Conservation (phyloP, 2,797 vertebrate species). For the Anabas testudineus region DNA sequence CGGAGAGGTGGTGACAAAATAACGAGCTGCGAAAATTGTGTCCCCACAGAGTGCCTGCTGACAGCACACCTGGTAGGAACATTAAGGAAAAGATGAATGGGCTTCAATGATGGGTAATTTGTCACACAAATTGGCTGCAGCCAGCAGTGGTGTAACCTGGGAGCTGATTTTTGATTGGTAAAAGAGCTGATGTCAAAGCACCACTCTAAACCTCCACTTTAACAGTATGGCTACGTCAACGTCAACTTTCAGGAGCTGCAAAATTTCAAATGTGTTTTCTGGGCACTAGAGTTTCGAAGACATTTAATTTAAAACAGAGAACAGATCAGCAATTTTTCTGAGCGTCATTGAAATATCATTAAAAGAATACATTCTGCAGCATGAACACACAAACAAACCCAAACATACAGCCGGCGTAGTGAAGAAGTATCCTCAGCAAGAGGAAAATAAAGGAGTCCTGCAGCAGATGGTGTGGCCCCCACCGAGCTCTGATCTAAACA, state of each 20-base stretch:
- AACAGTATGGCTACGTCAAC: not conserved
- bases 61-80: slow-evolving; percentile 40
- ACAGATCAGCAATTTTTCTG: no score
- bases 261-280: not conserved
- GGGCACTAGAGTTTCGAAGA: no score
- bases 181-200: not conserved
- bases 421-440: no score
- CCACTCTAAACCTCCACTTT: not conserved
- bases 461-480: no score
- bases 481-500: no score
- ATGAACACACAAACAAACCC: no score
- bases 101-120: slow-evolving; percentile 37
- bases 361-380: not conserved
- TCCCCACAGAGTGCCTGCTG: slow-evolving; percentile 20
- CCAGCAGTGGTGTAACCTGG: not conserved
- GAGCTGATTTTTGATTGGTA: slow-evolving; percentile 12
- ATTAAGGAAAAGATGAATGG: slow-evolving; percentile 47
- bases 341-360: no score
- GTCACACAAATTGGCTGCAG: slow-evolving; percentile 43
- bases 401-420: no score
- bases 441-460: no score
- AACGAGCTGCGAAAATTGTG: slow-evolving; percentile 40
- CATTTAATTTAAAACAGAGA: no score
- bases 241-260: not conserved
- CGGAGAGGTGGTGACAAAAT: slow-evolving; percentile 12